Base-by-base conservation (phyloP, 2,113 vertebrate species). In the Gymnorhina tibicen region DNA sequence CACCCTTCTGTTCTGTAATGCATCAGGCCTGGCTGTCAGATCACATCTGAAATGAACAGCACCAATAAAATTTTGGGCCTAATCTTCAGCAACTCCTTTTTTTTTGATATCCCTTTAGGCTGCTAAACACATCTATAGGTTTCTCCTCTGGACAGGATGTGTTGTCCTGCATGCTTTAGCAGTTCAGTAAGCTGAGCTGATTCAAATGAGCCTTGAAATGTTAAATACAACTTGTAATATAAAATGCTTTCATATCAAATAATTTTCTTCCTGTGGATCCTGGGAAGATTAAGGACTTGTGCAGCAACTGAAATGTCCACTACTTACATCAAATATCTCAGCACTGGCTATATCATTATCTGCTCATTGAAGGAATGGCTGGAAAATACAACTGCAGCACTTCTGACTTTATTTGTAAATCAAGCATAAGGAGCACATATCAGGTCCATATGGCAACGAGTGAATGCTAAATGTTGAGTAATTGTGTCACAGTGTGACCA, bases 211-310 rank as follows among this genome's bases (percentile, higher is more conserved):
- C 94, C 96, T 98, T 97, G 97, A 98, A 98, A 98, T 97, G 97
- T 98, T 98, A 98, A 98, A 98, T 97, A 97, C 87, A 98, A 96
- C 94, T 98, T 98, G 93, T 96, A 97, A 93, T 97, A 98, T 97
- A 97, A 98, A 97, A 98, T 83, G 62, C 94, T 97, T 85, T 97
- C 73, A 66, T 97, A 98, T 98, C 95, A 97, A 97, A 98, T 98
- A 91, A 95, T 96, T 98, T 97, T 92, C 93, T 92, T 98, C 95
- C 91, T 70, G 68, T 87, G 96, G 92, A 97, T 97, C 96, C 97
- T 91, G 91, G 92, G 85, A 95, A 98, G 96, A 98, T 98, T 95
- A 97, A 93, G 96, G 89, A 94, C 86, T 95, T 41, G 22, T 73
- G 56, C 50, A 84, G 91, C 28, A 75, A 96, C 94, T 91, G 85